phyloP scores from a whole-genome alignment of 2,797 vertebrate genomes.

The Poeciliopsis gracilis region DNA sequence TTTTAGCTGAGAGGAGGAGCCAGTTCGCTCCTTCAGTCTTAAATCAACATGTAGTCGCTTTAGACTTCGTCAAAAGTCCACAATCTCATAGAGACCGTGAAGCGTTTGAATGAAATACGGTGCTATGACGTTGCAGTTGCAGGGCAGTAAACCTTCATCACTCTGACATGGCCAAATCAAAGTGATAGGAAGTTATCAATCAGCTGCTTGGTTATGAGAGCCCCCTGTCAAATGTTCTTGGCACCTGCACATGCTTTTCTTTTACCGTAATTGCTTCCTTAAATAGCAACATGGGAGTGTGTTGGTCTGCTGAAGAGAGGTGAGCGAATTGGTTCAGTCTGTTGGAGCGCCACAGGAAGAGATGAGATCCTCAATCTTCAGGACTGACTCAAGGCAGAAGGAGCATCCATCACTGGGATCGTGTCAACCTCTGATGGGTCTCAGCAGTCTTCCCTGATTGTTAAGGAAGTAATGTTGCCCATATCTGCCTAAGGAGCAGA shows the following conservation, averaged over 20 bases:
- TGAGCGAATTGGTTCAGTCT: constrained; percentile 52
- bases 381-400: constrained; percentile 41
- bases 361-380: constrained; percentile 51
- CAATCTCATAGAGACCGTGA: constrained; percentile 47
- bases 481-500: constrained; percentile 24
- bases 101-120: constrained; percentile 66
- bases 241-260: constrained; percentile 64
- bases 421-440: constrained; percentile 29
- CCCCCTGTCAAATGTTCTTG: constrained; percentile 61
- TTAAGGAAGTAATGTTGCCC: constrained; percentile 49
- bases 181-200: constrained; percentile 68
- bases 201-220: constrained; percentile 54
- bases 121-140: constrained; percentile 51
- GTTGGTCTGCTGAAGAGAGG: constrained; percentile 18
- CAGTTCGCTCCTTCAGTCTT: constrained; percentile 36
- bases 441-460: constrained; percentile 34
- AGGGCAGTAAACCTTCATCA: constrained; percentile 71
- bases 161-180: constrained; percentile 71
- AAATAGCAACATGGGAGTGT: constrained; percentile 51
- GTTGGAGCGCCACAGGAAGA: constrained; percentile 48
- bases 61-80: constrained; percentile 63
- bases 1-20: constrained; percentile 57
- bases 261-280: constrained; percentile 76
- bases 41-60: constrained; percentile 70
- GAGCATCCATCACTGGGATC: constrained; percentile 50